A percentile compares a stretch with the other conserved stretches of the same genome.
Evolutionary conservation across 2,113 vertebrate species (phyloP).

Genomic region (Galemys pyrenaicus): DNA sequence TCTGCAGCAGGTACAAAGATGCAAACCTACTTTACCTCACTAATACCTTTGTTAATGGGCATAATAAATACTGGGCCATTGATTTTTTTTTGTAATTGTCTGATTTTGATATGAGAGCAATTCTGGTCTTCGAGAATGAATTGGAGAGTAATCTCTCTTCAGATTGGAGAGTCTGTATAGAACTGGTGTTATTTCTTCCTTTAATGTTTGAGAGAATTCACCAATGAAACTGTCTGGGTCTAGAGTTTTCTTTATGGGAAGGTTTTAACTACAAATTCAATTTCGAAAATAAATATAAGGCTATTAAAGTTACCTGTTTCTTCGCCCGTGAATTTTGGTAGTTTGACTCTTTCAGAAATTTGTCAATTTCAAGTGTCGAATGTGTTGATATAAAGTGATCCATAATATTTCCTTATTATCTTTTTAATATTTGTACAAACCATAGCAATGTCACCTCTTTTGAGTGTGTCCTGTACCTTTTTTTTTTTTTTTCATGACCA

Average conservation of each 20-base stretch:
- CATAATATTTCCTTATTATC: neutral
- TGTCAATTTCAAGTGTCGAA: neutral
- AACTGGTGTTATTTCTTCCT: neutral
- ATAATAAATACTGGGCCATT: neutral
- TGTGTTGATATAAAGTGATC: conserved; percentile 9
- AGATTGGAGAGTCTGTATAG: neutral
- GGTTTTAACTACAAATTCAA: neutral
- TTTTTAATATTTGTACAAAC: neutral
- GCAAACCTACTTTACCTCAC: neutral
- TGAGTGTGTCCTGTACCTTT: neutral
- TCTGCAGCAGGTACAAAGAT: too few species aligned
- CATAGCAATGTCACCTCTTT: neutral
- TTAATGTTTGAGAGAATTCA: neutral
- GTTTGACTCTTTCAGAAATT: neutral
- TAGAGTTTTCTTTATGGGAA: neutral
- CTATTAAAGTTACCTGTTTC: neutral
- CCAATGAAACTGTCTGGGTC: neutral
- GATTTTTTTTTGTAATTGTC: neutral
- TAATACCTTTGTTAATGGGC: neutral
- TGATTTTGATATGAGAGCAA: neutral
- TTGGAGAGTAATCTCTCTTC: neutral
- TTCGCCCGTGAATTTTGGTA: neutral
- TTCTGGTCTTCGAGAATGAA: neutral
- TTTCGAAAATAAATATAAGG: neutral
- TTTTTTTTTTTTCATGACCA: neutral